Conservation (phyloP, 2,113 vertebrate genomes). For the Dolichotis patagonum region DNA sequence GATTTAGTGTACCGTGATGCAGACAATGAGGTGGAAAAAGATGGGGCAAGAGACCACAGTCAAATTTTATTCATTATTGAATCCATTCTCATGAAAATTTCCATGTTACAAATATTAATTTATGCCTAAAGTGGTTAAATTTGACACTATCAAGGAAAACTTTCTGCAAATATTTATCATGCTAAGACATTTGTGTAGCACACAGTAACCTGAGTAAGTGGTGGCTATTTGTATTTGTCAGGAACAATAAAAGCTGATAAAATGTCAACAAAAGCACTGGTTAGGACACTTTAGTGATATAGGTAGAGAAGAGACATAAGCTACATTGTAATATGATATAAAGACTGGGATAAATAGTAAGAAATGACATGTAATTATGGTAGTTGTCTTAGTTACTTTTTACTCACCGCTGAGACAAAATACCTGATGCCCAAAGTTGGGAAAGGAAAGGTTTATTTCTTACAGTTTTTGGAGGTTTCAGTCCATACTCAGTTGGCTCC, state of each 20-base stretch:
- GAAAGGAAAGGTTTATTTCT: too few species aligned
- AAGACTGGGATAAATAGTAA: background rate
- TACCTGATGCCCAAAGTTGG: too few species aligned
- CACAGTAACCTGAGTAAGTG: background rate
- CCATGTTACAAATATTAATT: background rate
- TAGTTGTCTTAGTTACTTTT: too few species aligned
- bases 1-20: background rate
- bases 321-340: background rate
- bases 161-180: conserved; percentile 1
- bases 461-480: too few species aligned
- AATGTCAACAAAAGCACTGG: background rate
- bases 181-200: background rate
- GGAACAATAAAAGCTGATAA: background rate
- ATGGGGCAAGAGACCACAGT: background rate
- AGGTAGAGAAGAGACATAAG: background rate
- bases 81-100: background rate
- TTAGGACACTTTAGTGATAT: background rate
- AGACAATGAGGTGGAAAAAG: background rate
- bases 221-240: background rate
- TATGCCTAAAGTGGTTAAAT: background rate
- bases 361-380: background rate
- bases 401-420: too few species aligned
- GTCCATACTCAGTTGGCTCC: too few species aligned
- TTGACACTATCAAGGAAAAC: background rate
- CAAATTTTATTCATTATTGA: background rate